Evolutionary conservation across 2,113 vertebrate species (phyloP).

Genomic region (Rafetus swinhoei): DNA sequence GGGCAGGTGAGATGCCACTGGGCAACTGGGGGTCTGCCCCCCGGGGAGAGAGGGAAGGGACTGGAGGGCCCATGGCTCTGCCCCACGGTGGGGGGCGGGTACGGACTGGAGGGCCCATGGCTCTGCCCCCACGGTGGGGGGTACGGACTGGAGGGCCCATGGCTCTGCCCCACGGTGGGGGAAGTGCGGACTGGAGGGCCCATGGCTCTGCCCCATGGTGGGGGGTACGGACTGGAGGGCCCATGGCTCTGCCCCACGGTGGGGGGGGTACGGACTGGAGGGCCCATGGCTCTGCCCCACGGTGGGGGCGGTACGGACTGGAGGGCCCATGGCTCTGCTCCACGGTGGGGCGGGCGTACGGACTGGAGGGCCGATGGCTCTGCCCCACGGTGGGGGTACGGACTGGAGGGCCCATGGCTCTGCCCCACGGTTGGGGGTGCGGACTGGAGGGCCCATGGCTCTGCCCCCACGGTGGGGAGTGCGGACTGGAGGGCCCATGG

Average conservation of each 20-base stretch:
- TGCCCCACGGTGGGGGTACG: fast-evolving
- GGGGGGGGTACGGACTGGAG: too few relatives aligned
- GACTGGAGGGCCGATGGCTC: background rate
- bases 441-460: background rate
- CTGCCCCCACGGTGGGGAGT: background rate
- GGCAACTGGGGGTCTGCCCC: background rate
- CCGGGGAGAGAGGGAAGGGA: background rate
- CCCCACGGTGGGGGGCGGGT: background rate
- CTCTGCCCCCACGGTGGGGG: background rate
- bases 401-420: too few relatives aligned
- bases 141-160: background rate
- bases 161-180: too few relatives aligned
- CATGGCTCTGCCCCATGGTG: too few relatives aligned
- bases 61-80: background rate
- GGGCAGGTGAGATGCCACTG: slow-evolving; percentile 84
- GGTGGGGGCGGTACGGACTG: too few relatives aligned
- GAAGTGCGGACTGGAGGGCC: too few relatives aligned
- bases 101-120: background rate
- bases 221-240: too few relatives aligned
- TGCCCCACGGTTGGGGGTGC: too few relatives aligned
- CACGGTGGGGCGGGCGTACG: too few relatives aligned
- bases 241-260: too few relatives aligned
- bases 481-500: background rate
- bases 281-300: too few relatives aligned
- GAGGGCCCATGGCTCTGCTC: too few relatives aligned